Conservation (phyloP, 1,140 invertebrate species). For the Amyelois transitella region DNA sequence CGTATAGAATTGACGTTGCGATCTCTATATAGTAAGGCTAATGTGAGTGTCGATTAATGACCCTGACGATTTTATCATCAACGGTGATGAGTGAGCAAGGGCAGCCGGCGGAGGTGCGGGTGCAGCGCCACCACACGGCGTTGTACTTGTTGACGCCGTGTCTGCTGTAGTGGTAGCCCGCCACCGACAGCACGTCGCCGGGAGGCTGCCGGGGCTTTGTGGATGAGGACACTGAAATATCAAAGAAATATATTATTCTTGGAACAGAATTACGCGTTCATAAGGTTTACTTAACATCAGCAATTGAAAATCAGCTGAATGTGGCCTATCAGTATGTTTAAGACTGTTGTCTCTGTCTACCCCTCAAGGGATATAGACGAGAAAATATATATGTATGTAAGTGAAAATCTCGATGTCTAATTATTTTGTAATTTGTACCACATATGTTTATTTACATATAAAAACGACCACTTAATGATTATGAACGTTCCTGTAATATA, state of each 20-base stretch:
- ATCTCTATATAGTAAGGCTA: not conserved
- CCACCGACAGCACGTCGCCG: not conserved
- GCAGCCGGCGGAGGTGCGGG: conserved; percentile 21
- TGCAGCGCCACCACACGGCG: conserved; percentile 27
- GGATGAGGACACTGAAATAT: not conserved
- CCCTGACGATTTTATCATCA: conserved; percentile 18
- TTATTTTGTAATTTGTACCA: no score
- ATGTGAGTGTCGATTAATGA: not conserved
- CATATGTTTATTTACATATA: no score
- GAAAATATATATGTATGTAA: no score
- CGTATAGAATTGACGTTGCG: not conserved
- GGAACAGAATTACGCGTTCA: no score
- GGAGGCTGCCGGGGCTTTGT: no score
- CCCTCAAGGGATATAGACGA: no score
- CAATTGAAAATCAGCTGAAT: no score
- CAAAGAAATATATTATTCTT: not conserved
- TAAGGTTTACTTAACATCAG: no score
- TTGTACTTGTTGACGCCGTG: conserved; percentile 9
- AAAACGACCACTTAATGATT: not conserved
- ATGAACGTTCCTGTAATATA: not conserved
- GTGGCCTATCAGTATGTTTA: no score
- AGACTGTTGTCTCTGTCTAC: no score
- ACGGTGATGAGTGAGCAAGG: conserved; percentile 24
- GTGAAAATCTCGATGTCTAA: no score
- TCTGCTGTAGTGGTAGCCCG: conserved; percentile 14